Base-by-base conservation (phyloP, 2,797 vertebrate species). In the Anguilla anguilla region DNA sequence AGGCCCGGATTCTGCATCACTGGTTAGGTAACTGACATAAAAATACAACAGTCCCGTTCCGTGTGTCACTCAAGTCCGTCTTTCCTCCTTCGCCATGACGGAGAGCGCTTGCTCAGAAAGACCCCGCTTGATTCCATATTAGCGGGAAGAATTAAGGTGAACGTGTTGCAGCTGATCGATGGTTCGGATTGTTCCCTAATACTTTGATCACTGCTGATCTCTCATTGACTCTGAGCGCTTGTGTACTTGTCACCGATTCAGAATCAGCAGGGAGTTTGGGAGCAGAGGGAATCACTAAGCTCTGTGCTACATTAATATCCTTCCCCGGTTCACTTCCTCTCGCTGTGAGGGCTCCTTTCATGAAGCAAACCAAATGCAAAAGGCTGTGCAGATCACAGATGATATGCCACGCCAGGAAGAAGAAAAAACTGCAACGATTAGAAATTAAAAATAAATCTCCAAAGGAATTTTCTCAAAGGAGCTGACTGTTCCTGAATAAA, bases 401-500 rank as follows among this genome's bases (percentile, higher is more conserved):
- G 35, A 31, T 25, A 25, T n/a, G 46, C 83, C 72, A 55, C 28
- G 25, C 82, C 69, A 87, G 35, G 11, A 46, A 13, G 15, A 49
- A 55, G 15, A 83, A 59, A 86, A 61, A 19, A 43, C 55, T 39
- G n/a, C 9, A 83, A 64, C 55, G 39, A 92, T 92, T 92, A 85
- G 79, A 88, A 91, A 93, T 91, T 89, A 94, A 91, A 92, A 91
- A 90, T 89, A 86, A 74, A 59, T 90, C 91, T 90, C 91, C 10
- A 7, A 88, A 91, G 90, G 89, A 93, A 92, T 92, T 72, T 85
- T 28, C 86, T 90, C 92, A 89, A 92, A 94, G 93, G 90, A 92
- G 94, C 88, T 90, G 90, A 93, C 87, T 69, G 93, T 94, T 92
- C 92, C 92, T 67, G 91, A 92, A 92, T 92, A 90, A 88, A 85